Evolutionary conservation across 2,888 invertebrate species (phyloP).

Genomic region (Leucoptera coffeella): DNA sequence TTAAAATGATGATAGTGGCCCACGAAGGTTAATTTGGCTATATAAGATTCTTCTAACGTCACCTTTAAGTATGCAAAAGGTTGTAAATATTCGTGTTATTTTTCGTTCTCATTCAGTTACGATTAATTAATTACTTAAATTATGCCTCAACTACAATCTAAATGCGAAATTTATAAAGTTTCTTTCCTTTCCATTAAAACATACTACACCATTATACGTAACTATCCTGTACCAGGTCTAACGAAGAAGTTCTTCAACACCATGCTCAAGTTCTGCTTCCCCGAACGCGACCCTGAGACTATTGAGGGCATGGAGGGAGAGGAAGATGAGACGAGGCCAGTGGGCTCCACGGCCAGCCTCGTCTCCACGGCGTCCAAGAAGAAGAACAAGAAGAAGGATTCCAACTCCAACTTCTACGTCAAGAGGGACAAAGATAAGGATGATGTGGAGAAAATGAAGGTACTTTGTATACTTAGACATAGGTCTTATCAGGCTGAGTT

Average conservation of each 20-base stretch:
- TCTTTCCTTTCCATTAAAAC: too few relatives aligned
- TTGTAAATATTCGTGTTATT: too few relatives aligned
- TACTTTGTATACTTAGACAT: constrained; percentile 10
- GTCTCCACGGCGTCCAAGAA: constrained; percentile 45
- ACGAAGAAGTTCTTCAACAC: constrained; percentile 96
- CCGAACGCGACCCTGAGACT: constrained; percentile 83
- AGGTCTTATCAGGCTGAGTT: background rate
- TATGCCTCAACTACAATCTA: too few relatives aligned
- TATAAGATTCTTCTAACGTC: too few relatives aligned
- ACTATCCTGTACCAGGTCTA: constrained; percentile 45
- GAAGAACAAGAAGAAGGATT: constrained; percentile 62
- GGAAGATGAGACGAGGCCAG: constrained; percentile 25
- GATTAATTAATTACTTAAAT: too few relatives aligned
- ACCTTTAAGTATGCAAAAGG: too few relatives aligned
- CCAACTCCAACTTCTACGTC: constrained; percentile 84
- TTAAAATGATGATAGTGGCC: too few relatives aligned
- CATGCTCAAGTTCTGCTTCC: constrained; percentile 96
- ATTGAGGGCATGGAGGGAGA: constrained; percentile 65
- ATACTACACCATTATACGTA: too few relatives aligned
- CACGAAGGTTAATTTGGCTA: too few relatives aligned
- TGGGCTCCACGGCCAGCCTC: constrained; percentile 23
- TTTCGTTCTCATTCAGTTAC: too few relatives aligned
- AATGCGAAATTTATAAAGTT: too few relatives aligned
- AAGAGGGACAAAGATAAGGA: constrained; percentile 80
- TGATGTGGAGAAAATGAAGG: constrained; percentile 97